Conservation (phyloP, 2,113 vertebrate genomes). For the Ornithorhynchus anatinus region DNA sequence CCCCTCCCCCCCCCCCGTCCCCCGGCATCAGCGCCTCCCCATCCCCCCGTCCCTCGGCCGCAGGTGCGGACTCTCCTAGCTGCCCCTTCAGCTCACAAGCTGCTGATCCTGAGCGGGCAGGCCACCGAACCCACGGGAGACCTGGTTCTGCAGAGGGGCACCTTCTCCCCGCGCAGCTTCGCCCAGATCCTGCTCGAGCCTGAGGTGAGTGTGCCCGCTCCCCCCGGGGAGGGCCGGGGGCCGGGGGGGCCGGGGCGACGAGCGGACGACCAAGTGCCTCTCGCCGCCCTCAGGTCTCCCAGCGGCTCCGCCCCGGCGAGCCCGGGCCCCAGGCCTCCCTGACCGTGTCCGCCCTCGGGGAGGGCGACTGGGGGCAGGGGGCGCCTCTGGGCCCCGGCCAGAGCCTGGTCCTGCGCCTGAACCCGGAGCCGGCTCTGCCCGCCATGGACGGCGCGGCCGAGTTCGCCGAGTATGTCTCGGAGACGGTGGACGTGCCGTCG, state of each 20-base stretch:
- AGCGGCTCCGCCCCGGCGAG: conserved; percentile 79
- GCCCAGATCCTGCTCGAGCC: conserved; percentile 81
- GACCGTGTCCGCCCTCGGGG: conserved; percentile 87
- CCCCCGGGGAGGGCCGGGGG: neutral
- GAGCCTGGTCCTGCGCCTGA: conserved; percentile 82
- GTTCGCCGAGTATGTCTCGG: conserved; percentile 93
- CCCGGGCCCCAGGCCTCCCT: conserved; percentile 78
- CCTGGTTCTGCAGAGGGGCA: conserved; percentile 84
- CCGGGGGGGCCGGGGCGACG: neutral
- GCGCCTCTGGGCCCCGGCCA: conserved; percentile 81
- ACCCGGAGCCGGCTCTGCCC: conserved; percentile 84
- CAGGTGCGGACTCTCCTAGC: conserved; percentile 86
- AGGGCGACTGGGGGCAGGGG: conserved; percentile 90
- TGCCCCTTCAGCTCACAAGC: conserved; percentile 82
- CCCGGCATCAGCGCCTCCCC: neutral
- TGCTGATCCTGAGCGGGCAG: conserved; percentile 90
- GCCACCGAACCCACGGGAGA: conserved; percentile 88
- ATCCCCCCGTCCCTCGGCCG: neutral
- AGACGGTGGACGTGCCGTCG: conserved; percentile 92
- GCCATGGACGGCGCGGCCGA: conserved; percentile 94
- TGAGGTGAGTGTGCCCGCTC: conserved; percentile 79
- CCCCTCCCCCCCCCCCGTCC: neutral
- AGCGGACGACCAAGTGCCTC: conserved; percentile 25
- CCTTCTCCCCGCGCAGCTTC: conserved; percentile 85
- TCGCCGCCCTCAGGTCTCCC: conserved; percentile 77